Conservation (phyloP, 2,113 vertebrate species). For the Heterotilapia buettikoferi region DNA sequence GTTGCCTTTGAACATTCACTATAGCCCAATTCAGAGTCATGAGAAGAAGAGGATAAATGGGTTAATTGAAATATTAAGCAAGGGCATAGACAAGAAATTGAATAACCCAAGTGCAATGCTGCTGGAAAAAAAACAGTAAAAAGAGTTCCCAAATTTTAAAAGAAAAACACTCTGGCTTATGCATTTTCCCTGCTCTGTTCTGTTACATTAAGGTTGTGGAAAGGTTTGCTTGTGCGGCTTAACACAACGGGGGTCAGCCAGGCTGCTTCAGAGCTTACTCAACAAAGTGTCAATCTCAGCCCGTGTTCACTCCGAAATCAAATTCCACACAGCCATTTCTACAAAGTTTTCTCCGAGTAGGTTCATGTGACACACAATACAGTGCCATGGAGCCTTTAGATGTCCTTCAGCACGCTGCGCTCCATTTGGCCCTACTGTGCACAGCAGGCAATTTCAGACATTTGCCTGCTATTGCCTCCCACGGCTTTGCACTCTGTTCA, state of each 20-base stretch:
- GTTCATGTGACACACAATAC: neutral
- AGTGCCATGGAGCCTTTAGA: neutral
- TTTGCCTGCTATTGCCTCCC: conserved; percentile 8
- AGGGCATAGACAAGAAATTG: neutral
- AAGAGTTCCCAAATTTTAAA: neutral
- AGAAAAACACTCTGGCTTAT: neutral
- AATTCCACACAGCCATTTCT: neutral
- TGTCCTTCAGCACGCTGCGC: conserved; percentile 31
- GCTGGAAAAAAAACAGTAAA: neutral
- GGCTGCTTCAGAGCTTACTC: neutral
- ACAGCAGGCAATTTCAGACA: conserved; percentile 23
- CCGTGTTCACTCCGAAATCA: neutral
- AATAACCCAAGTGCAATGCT: neutral
- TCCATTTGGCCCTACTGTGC: conserved; percentile 20
- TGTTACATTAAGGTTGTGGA: neutral
- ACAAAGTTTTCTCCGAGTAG: neutral
- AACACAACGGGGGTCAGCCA: neutral
- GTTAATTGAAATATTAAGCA: conserved; percentile 36
- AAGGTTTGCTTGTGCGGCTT: neutral
- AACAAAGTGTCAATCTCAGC: conserved; percentile 2
- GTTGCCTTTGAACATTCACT: conserved; percentile 8
- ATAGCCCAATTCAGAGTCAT: neutral
- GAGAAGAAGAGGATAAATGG: conserved; percentile 10
- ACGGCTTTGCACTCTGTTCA: neutral
- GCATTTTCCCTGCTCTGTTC: neutral